phyloP scores from a whole-genome alignment of 2,113 vertebrate species.

The Oreocharis arfaki region DNA sequence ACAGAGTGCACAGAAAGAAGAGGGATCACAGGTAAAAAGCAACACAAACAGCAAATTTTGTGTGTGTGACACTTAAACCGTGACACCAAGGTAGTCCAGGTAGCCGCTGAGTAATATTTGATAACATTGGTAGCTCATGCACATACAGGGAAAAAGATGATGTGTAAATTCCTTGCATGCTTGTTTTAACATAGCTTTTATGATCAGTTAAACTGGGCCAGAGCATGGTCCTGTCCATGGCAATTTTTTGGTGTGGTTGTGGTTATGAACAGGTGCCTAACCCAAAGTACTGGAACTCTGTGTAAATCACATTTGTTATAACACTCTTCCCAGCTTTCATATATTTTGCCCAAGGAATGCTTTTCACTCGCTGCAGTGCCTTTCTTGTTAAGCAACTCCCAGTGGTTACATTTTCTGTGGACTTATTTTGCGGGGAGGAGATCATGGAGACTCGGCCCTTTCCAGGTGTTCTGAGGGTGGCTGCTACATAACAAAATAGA shows the following conservation, averaged over 20 bases:
- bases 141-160: neutral
- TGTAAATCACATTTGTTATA: neutral
- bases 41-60: neutral
- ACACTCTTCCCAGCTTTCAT: neutral
- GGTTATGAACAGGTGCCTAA: neutral
- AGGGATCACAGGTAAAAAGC: neutral
- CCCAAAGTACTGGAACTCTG: neutral
- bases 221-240: neutral
- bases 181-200: neutral
- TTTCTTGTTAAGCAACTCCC: too few relatives aligned
- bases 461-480: neutral
- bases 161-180: neutral
- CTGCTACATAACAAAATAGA: neutral
- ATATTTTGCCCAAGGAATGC: neutral
- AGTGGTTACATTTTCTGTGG: neutral
- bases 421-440: neutral
- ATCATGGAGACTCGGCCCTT: neutral
- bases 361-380: rapidly evolving
- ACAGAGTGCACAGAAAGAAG: neutral
- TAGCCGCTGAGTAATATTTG: neutral
- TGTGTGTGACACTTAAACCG: neutral
- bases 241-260: neutral
- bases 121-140: rapidly evolving
- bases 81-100: neutral
- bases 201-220: neutral